Percentiles rank a stretch among this genome's conserved stretches.
Evolutionary conservation across 2,113 vertebrate genomes (phyloP).

Genomic region (Equus przewalskii): DNA sequence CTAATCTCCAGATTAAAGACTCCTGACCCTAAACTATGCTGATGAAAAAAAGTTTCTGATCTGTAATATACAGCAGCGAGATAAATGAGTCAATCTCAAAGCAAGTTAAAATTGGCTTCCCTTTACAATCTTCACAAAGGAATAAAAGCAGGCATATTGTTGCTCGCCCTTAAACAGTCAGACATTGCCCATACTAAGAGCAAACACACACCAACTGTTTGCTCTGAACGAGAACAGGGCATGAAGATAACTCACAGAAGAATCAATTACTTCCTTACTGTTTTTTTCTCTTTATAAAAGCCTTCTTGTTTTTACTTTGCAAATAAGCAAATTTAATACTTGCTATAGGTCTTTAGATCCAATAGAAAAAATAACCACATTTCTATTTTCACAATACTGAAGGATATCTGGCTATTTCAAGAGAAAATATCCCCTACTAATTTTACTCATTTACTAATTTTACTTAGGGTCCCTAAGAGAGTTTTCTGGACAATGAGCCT

Average conservation of each 20-base stretch:
- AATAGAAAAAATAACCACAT: not conserved
- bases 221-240: constrained; percentile 35
- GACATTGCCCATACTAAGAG: not conserved
- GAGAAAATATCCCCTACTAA: not conserved
- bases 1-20: not conserved
- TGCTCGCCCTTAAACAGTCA: not conserved
- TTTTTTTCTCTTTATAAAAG: not conserved
- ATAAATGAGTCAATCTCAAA: not conserved
- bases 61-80: not conserved
- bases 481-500: not conserved
- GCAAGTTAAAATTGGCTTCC: not conserved
- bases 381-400: not conserved
- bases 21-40: not conserved
- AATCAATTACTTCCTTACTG: not conserved
- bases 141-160: not conserved
- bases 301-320: constrained; percentile 6
- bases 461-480: not conserved
- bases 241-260: not conserved
- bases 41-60: not conserved
- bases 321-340: not conserved
- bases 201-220: not conserved
- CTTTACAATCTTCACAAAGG: not conserved
- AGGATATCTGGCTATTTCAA: not conserved
- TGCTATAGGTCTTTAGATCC: not conserved
- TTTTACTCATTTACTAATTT: not conserved